A percentile compares a stretch with the other conserved stretches of the same genome.
Evolutionary conservation across 2,888 invertebrate genomes (phyloP).

Genomic region (Allophyes oxyacanthae): DNA sequence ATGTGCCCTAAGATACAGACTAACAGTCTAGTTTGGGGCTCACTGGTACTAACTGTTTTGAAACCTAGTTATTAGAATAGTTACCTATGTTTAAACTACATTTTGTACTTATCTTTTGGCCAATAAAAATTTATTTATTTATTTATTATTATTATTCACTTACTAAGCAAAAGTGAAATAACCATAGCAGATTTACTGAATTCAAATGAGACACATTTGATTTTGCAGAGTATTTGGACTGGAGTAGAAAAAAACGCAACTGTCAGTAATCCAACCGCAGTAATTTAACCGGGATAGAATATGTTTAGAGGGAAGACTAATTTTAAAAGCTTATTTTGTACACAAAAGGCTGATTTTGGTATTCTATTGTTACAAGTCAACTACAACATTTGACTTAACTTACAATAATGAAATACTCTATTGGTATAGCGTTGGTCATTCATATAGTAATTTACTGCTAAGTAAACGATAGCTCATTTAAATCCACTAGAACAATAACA

Average conservation of each 20-base stretch:
- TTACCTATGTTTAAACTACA: no score
- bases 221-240: neutral
- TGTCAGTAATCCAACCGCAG: slow-evolving; percentile 6
- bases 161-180: neutral
- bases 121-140: no score
- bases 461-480: slow-evolving; percentile 5
- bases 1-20: no score
- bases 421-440: neutral
- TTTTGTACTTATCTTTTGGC: no score
- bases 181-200: neutral
- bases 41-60: no score
- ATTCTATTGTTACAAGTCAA: neutral
- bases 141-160: no score
- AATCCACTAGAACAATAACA: slow-evolving; percentile 33
- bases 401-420: neutral
- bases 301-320: neutral
- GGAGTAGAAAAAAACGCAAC: slow-evolving; percentile 1
- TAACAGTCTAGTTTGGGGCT: no score
- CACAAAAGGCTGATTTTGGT: no score
- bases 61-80: no score
- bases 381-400: neutral
- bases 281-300: neutral
- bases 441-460: neutral
- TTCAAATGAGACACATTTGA: neutral
- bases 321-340: no score